Conservation (phyloP, 2,888 invertebrate species). For the Colostygia pectinataria region DNA sequence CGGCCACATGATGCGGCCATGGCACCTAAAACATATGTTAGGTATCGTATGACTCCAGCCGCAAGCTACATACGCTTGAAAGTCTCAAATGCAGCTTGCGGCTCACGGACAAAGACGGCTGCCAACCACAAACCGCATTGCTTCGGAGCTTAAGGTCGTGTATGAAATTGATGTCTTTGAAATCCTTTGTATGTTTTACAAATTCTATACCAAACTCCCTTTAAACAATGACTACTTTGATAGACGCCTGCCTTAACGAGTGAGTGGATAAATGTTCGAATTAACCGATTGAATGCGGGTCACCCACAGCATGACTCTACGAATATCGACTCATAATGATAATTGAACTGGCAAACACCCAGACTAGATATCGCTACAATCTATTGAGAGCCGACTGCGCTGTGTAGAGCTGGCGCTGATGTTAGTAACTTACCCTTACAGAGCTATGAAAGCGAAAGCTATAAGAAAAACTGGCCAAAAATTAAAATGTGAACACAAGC, state of each 20-base stretch:
- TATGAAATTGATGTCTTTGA: neutral
- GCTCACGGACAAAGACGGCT: no score
- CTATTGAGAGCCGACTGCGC: slow-evolving; percentile 56
- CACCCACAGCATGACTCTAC: slow-evolving; percentile 79
- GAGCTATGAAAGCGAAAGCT: neutral
- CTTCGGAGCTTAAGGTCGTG: no score
- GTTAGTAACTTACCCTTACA: neutral
- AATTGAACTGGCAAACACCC: slow-evolving; percentile 84
- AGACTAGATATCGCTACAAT: slow-evolving; percentile 72
- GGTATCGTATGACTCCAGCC: no score
- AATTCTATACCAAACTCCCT: no score
- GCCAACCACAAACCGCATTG: no score
- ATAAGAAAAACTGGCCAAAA: no score
- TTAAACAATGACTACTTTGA: neutral
- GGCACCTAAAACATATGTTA: no score
- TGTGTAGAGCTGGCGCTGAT: slow-evolving; percentile 1
- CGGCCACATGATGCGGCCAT: no score
- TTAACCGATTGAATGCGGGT: slow-evolving; percentile 84
- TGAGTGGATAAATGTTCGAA: slow-evolving; percentile 82
- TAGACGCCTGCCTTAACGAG: slow-evolving; percentile 63
- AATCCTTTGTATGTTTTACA: slow-evolving; percentile 2
- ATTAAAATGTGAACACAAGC: no score
- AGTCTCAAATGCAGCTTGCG: no score
- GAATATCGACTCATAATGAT: slow-evolving; percentile 75
- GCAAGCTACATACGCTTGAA: no score